These are phyloP conservation scores for Mungos mungo DNA, from an alignment of 2,113 vertebrate genomes.

Conservation along the genomic window DNA sequence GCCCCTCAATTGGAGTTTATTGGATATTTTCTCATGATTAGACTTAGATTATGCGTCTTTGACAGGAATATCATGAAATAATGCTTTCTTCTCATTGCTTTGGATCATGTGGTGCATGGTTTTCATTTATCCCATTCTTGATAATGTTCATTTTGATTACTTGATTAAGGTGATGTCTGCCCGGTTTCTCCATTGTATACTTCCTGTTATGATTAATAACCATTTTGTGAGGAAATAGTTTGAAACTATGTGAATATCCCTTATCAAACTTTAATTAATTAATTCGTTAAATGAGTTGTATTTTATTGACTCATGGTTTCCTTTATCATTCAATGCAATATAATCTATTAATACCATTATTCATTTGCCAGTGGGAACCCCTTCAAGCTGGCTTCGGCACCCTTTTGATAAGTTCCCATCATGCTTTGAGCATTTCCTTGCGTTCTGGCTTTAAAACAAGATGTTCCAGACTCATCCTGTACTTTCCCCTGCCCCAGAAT, in stretches of 20 bases:
- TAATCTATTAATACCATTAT: not conserved
- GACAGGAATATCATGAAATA: not conserved
- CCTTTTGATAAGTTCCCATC: slow-evolving; percentile 28
- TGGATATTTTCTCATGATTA: slow-evolving; percentile 34
- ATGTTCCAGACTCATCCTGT: slow-evolving; percentile 3
- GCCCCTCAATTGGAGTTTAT: slow-evolving; percentile 1
- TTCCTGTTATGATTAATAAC: slow-evolving; percentile 37
- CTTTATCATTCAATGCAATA: slow-evolving; percentile 17
- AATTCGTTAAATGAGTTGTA: not conserved
- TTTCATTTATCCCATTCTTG: slow-evolving; percentile 49
- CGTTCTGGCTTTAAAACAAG: slow-evolving; percentile 14
- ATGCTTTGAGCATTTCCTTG: slow-evolving; percentile 32
- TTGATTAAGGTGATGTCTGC: slow-evolving; percentile 26
- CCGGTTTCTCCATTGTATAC: slow-evolving; percentile 14
- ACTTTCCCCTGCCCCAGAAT: not conserved
- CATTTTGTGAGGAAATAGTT: slow-evolving; percentile 14
- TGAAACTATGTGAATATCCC: slow-evolving; percentile 24
- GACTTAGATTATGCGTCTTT: slow-evolving; percentile 22
- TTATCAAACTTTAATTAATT: slow-evolving; percentile 37
- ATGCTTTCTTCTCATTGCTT: slow-evolving; percentile 20
- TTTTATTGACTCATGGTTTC: slow-evolving; percentile 10
- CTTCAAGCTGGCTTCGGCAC: slow-evolving; percentile 40
- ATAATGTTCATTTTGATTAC: slow-evolving; percentile 44
- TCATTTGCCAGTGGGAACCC: not conserved
- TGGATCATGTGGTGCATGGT: not conserved